Base-by-base conservation (phyloP, 2,888 invertebrate species). In the Drosophila pseudotakahashii region DNA sequence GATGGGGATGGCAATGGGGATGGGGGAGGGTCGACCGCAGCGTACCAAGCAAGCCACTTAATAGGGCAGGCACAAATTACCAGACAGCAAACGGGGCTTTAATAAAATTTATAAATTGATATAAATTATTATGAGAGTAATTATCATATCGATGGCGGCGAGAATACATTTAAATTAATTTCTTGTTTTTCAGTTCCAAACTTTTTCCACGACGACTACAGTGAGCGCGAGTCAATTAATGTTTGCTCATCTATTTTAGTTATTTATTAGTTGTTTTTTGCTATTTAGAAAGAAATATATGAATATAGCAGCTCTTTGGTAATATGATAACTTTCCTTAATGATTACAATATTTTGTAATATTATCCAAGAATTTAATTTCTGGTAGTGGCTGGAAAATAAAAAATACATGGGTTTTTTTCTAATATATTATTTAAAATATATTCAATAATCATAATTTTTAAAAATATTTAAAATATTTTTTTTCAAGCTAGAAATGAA, bases 41-140 rank as follows among this genome's bases (percentile, higher is more conserved):
- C 30, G 3, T 10, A 7, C 14, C 47, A 16, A 16, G 14, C 47
- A 0, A 32, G 45, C 30, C 30, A 47, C 47, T 47, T 32, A 32
- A 47, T 47, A 32, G 47, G 30, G 7, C 14, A 11, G 47, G 7
- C 47, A 11, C 47, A 47, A 47, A 32, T 32, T 32, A 30, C 30
- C 47, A 6, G 47, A 30, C 14, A 16, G 10, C 47, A 10, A 16
- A 32, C 19, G 11, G 11, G 47, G 14, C 47, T 11, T 32, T 16
- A 47, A 47, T 47, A 11, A 14, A 34, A 34, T 48, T 48, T 16
- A 48, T 48, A 48, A 48, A 48, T 34, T 48, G 32, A 34, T 48
- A 48, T 34, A 34, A 32, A 48, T 48, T 48, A 34, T 34, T 16
- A 34, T 34, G 32, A 7, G 34, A 13, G 48, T 34, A 48, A 48